These are phyloP conservation scores for Conopomorpha cramerella DNA, from an alignment of 1,140 invertebrate genomes.

Conservation along the genomic window DNA sequence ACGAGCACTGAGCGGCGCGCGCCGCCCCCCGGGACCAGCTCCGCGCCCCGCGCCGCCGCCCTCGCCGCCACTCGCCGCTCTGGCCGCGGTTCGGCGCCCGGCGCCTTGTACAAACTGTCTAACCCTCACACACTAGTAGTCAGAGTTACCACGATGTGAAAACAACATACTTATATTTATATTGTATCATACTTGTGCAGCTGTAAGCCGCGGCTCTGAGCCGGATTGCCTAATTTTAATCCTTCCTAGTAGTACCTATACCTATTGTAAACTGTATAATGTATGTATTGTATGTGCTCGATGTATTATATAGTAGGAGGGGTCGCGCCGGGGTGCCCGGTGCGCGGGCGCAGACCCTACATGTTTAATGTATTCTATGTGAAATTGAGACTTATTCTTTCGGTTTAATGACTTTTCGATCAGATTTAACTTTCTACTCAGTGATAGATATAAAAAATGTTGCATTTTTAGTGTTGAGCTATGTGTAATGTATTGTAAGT, in stretches of 20 bases:
- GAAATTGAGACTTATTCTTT: slow-evolving; percentile 34
- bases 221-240: slow-evolving; percentile 45
- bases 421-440: slow-evolving; percentile 57
- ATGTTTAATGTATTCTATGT: too few species aligned
- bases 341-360: too few species aligned
- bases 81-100: slow-evolving; percentile 3
- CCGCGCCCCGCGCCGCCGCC: slow-evolving; percentile 9
- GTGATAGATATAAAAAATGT: slow-evolving; percentile 51
- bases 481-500: slow-evolving; percentile 44
- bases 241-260: slow-evolving; percentile 54
- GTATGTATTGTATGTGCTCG: slow-evolving; percentile 7
- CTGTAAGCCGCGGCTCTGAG: slow-evolving; percentile 40
- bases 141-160: slow-evolving; percentile 55
- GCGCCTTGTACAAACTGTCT: slow-evolving; percentile 44
- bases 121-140: slow-evolving; percentile 31
- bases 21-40: slow-evolving; percentile 8
- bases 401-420: slow-evolving; percentile 54
- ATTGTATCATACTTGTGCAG: slow-evolving; percentile 36
- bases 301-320: slow-evolving; percentile 15
- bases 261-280: slow-evolving; percentile 20
- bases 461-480: slow-evolving; percentile 58
- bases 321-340: slow-evolving; percentile 7
- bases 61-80: slow-evolving; percentile 14
- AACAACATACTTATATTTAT: slow-evolving; percentile 50
- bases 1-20: slow-evolving; percentile 39